Percentiles rank a stretch among this genome's conserved stretches.
Evolutionary conservation across 2,797 vertebrate species (phyloP).

Genomic region (Rhyacichthys aspro): DNA sequence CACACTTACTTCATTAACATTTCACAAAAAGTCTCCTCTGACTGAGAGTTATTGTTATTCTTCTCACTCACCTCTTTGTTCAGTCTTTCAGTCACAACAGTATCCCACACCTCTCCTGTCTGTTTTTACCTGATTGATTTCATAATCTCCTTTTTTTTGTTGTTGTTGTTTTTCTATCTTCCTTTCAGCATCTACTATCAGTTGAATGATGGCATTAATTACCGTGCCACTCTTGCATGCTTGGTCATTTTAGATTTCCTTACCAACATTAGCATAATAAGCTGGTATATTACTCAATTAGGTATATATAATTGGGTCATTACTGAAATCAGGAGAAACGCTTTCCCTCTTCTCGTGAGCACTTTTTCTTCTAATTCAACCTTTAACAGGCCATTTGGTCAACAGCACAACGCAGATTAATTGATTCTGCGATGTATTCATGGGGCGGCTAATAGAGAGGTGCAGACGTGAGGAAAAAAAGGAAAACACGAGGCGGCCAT

Average conservation of each 20-base stretch:
- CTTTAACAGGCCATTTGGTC: conserved; percentile 54
- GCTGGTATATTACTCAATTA: conserved; percentile 58
- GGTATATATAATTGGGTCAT: conserved; percentile 58
- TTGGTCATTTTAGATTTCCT: conserved; percentile 60
- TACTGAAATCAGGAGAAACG: conserved; percentile 44
- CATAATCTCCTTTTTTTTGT: conserved; percentile 23
- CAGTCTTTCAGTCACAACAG: conserved; percentile 9
- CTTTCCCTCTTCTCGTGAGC: conserved; percentile 41
- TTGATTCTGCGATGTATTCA: conserved; percentile 42
- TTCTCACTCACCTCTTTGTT: conserved; percentile 17
- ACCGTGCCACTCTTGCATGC: conserved; percentile 53
- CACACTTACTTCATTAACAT: conserved; percentile 45
- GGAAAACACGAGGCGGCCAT: neutral
- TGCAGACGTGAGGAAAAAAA: conserved; percentile 21
- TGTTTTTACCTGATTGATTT: conserved; percentile 27
- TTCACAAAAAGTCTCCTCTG: conserved; percentile 25
- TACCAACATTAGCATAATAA: conserved; percentile 58
- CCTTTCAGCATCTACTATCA: conserved; percentile 34
- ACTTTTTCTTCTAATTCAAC: conserved; percentile 39
- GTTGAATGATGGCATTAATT: conserved; percentile 66
- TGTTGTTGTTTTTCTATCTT: conserved; percentile 5
- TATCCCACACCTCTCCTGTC: conserved; percentile 4
- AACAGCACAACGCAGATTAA: conserved; percentile 53
- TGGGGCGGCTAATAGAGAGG: conserved; percentile 21
- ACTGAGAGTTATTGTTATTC: conserved; percentile 38